Conservation (phyloP, 2,113 vertebrate genomes). For the Geothlypis trichas region DNA sequence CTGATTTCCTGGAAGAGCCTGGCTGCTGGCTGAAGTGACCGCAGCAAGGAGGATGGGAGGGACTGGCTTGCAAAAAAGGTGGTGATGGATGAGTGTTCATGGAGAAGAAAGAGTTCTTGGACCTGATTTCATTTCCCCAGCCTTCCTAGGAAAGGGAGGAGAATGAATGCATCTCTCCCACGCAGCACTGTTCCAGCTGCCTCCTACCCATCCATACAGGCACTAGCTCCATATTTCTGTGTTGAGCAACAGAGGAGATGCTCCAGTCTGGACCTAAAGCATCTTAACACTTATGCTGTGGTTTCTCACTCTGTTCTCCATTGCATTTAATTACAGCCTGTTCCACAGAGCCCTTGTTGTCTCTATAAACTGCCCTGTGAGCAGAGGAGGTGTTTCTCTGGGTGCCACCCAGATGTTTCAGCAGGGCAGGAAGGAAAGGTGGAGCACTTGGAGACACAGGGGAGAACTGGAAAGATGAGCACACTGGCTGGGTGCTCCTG, state of each 20-base stretch:
- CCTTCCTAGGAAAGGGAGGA: constrained; percentile 29
- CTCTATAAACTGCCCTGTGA: not conserved
- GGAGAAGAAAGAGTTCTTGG: constrained; percentile 15
- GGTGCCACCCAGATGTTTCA: not conserved
- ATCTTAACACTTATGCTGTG: not conserved
- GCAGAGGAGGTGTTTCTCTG: not conserved
- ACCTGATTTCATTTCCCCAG: not conserved
- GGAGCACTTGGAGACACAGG: not conserved
- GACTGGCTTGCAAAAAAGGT: not conserved
- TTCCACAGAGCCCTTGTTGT: not conserved
- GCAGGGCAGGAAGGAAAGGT: not conserved
- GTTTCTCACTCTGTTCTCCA: not conserved
- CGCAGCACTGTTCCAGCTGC: not conserved
- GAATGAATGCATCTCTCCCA: not conserved
- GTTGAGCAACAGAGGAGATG: not conserved
- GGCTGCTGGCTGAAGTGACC: not conserved
- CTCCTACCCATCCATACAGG: not conserved
- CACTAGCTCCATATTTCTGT: not conserved
- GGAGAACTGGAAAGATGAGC: not conserved
- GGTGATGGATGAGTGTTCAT: not conserved
- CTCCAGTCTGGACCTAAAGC: not conserved
- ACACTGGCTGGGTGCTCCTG: not conserved
- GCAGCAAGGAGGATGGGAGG: not conserved
- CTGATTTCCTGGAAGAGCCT: constrained; percentile 58
- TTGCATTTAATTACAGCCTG: not conserved